Conservation (phyloP, 2,888 invertebrate genomes). For the Galerucella calmariensis region DNA sequence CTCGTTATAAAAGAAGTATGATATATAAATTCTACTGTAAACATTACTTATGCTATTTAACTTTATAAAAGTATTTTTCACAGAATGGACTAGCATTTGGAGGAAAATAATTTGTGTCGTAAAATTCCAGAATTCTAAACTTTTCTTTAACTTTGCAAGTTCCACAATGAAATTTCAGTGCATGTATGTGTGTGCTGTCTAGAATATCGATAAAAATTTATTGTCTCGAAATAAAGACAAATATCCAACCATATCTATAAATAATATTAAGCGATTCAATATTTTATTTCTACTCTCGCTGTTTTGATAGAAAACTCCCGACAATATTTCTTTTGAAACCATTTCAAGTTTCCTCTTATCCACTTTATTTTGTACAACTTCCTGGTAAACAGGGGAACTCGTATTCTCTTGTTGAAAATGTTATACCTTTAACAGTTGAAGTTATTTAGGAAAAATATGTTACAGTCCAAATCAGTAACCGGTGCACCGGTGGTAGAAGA, state of each 20-base stretch:
- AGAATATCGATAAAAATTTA: constrained; percentile 38
- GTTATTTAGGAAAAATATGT: too few species aligned
- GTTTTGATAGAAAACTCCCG: constrained; percentile 34
- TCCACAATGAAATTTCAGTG: constrained; percentile 27
- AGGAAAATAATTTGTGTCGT: background rate
- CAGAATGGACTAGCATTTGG: too few species aligned
- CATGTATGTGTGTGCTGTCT: constrained; percentile 22
- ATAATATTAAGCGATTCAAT: constrained; percentile 36
- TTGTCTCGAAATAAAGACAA: constrained; percentile 37
- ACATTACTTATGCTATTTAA: background rate
- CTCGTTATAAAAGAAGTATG: too few species aligned
- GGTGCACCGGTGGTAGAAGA: too few species aligned
- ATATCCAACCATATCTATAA: constrained; percentile 37
- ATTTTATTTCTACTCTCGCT: constrained; percentile 36
- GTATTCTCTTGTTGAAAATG: background rate
- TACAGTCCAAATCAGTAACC: too few species aligned
- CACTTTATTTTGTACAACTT: constrained; percentile 16
- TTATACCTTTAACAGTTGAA: background rate
- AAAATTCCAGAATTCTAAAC: constrained; percentile 2
- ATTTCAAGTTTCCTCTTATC: constrained; percentile 19
- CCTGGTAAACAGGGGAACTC: background rate
- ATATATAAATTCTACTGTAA: too few species aligned
- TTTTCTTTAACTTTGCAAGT: constrained; percentile 26
- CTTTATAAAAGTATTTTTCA: background rate
- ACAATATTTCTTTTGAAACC: constrained; percentile 17